Percentiles rank a stretch among this genome's conserved stretches.
Evolutionary conservation across 2,888 invertebrate genomes (phyloP).

Genomic region (Aphidoletes aphidimyza): DNA sequence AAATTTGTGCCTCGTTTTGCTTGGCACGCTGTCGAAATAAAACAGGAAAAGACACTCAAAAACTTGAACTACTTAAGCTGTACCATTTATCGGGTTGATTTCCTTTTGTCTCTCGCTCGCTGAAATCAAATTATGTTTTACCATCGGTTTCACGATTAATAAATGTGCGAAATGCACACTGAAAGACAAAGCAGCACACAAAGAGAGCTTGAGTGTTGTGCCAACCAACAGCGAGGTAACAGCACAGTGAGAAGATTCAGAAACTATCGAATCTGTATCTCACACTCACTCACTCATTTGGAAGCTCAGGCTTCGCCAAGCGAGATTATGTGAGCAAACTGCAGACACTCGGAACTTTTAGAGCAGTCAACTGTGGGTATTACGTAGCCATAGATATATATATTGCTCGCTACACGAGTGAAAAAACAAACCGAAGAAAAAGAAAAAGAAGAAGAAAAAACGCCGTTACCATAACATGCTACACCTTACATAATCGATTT

Average conservation of each 20-base stretch:
- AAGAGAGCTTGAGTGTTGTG: too few species aligned
- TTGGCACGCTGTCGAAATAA: background rate
- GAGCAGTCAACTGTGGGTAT: background rate
- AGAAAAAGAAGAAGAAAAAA: background rate
- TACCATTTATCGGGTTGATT: conserved; percentile 28
- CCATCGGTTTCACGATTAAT: conserved; percentile 25
- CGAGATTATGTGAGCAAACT: background rate
- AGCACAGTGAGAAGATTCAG: conserved; percentile 22
- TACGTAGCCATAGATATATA: background rate
- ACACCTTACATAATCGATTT: conserved; percentile 44
- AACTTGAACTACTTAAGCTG: conserved; percentile 48
- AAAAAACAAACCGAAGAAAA: too few species aligned
- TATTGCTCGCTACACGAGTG: background rate
- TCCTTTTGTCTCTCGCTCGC: conserved; percentile 17
- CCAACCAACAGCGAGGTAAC: too few species aligned
- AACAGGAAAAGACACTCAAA: conserved; percentile 44
- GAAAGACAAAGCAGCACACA: too few species aligned
- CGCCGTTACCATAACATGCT: conserved; percentile 40
- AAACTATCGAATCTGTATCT: conserved; percentile 10
- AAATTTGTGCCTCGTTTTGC: background rate
- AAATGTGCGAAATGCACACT: conserved; percentile 25
- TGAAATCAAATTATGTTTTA: background rate
- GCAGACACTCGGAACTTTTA: conserved; percentile 44
- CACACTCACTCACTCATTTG: background rate
- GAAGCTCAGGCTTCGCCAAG: background rate